Percentiles rank a stretch among this genome's conserved stretches.
Evolutionary conservation across 2,113 vertebrate species (phyloP).

Genomic region (Pteronura brasiliensis): DNA sequence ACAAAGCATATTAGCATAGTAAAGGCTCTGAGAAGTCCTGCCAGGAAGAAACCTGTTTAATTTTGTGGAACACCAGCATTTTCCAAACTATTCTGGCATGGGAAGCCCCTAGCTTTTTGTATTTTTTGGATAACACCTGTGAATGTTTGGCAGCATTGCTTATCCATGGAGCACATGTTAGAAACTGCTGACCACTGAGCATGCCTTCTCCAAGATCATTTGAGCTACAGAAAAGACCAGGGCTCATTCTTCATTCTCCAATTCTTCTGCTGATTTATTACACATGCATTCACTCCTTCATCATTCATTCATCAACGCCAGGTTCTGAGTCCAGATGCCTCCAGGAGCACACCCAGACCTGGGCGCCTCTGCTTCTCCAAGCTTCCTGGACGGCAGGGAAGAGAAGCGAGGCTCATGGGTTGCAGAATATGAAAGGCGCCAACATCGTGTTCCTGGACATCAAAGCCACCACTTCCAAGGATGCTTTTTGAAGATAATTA

Average conservation of each 20-base stretch:
- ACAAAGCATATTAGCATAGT: fast-evolving
- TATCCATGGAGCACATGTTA: fast-evolving
- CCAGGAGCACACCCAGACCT: background rate
- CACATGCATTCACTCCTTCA: fast-evolving
- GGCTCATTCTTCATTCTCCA: background rate
- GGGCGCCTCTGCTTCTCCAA: background rate
- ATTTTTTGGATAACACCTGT: background rate
- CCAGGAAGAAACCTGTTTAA: background rate
- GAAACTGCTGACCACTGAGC: background rate
- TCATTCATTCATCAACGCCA: background rate
- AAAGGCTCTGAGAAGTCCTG: background rate
- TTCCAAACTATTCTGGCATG: background rate
- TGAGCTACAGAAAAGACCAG: background rate
- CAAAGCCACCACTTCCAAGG: background rate
- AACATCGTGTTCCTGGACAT: fast-evolving
- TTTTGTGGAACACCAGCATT: background rate
- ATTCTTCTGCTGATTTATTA: background rate
- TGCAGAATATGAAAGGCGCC: background rate
- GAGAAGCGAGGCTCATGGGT: fast-evolving
- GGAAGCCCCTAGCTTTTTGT: background rate
- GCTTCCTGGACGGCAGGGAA: background rate
- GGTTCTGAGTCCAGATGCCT: background rate
- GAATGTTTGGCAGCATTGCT: background rate
- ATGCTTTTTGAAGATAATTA: background rate
- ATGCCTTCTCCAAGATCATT: background rate